Conservation (phyloP, 2,888 invertebrate species). For the Ommatoiulus sabulosus region DNA sequence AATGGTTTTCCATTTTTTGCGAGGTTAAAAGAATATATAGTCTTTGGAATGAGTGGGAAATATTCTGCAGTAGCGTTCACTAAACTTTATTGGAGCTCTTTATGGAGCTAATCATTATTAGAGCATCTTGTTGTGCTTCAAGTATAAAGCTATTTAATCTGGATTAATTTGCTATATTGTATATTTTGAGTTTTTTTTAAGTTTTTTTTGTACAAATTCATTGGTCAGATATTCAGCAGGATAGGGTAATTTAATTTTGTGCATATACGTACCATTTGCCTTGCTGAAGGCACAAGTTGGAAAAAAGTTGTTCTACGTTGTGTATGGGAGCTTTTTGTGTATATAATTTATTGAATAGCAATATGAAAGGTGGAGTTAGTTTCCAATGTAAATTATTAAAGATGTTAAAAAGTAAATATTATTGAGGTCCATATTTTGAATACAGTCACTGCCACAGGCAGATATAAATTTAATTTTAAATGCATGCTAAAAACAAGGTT, state of each 20-base stretch:
- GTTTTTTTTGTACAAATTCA: slow-evolving; percentile 35
- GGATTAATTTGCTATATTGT: slow-evolving; percentile 25
- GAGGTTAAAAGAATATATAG: not conserved
- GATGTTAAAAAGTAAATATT: slow-evolving; percentile 14
- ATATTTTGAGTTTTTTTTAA: slow-evolving; percentile 2
- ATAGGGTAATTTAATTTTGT: not conserved
- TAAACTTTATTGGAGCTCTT: not conserved
- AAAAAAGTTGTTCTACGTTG: not conserved
- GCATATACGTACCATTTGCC: not conserved
- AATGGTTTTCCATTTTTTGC: not conserved
- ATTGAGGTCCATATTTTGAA: not conserved
- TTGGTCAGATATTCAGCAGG: not conserved
- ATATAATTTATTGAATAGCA: slow-evolving; percentile 39
- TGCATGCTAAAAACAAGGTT: not conserved
- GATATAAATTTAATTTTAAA: too few species aligned
- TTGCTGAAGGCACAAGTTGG: not conserved
- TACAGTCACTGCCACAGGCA: not conserved
- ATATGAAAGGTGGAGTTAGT: slow-evolving; percentile 21
- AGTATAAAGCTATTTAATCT: not conserved
- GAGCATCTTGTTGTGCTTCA: not conserved
- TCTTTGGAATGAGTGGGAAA: not conserved
- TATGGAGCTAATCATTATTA: not conserved
- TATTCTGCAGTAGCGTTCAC: not conserved
- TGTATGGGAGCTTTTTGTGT: slow-evolving; percentile 41
- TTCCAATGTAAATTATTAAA: slow-evolving; percentile 47